Evolutionary conservation across 2,888 invertebrate species (phyloP), one percentile per base, ranked within the genome.

Genomic region (Lasioglossum lativentre): DNA sequence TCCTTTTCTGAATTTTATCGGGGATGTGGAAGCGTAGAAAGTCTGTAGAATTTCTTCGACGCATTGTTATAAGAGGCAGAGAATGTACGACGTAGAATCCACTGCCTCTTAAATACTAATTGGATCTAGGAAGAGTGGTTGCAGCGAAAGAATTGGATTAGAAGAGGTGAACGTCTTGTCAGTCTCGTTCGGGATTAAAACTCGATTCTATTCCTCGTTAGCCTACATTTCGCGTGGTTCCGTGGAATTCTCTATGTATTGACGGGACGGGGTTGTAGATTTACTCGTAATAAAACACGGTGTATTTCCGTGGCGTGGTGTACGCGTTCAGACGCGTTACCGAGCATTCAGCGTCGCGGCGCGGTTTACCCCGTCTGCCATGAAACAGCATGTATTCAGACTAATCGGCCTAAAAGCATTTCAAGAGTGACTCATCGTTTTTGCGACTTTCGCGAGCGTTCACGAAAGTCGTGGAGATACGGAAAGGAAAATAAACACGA

Each of bases 381-480:
- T 70, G 82, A 73, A 82, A 88, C 82, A 88, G 79, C 91, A 88
- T 89, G 89, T 89, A 91, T 90, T 89, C 91, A 92, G 92, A 92
- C 93, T 93, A 94, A 94, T 94, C 93, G 93, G 92, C 92, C 93
- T 93, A 93, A 94, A 94, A 94, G 94, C 93, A 93, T 94, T 93
- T 92, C 91, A 90, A 93, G 87, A 82, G 86, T 80, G 85, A 87
- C 88, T 88, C 91, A 77, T 76, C 83, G 86, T 86, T 78, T 80
- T 86, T 81, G 85, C 75, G 82, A 90, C 89, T 91, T 91, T 82
- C 77, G 85, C 77, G 75, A 76, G 83, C 83, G 12, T n/a, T 71
- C 78, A 38, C 70, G 74, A 63, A 80, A 76, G 82, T 73, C 38
- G 68, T 19, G 47, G 52, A 0, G 59, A 10, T 38, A 34, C 63